Evolutionary conservation across 2,888 invertebrate species (phyloP).

Genomic region (Lampropteryx suffumata): DNA sequence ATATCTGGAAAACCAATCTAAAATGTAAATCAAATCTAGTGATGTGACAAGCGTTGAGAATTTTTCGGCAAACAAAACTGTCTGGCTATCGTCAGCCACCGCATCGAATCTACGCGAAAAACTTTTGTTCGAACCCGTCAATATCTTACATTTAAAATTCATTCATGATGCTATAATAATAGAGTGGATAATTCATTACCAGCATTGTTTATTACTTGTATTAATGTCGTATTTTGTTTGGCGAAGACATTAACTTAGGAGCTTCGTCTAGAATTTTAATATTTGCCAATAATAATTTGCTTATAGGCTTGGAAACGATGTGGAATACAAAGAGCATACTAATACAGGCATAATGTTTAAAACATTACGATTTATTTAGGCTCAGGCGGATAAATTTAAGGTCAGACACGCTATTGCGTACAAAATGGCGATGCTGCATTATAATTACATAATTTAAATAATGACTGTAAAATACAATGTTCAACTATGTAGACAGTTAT

Average conservation of each 20-base stretch:
- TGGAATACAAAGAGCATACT: conserved; percentile 10
- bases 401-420: conserved; percentile 3
- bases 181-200: conserved; percentile 7
- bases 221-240: conserved; percentile 10
- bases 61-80: conserved; percentile 9
- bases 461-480: neutral
- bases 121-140: conserved; percentile 5
- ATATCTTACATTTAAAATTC: neutral
- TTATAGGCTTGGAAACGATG: conserved; percentile 1
- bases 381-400: conserved; percentile 9
- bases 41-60: conserved; percentile 2
- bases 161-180: neutral
- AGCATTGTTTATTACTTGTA: neutral
- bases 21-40: too few species aligned
- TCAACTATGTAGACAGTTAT: neutral
- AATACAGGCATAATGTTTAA: conserved; percentile 10
- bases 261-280: conserved; percentile 17
- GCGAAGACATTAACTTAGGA: conserved; percentile 11
- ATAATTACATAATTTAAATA: neutral
- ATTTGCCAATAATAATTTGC: conserved; percentile 8
- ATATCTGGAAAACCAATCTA: too few species aligned
- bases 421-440: neutral
- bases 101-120: conserved; percentile 10
- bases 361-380: conserved; percentile 18
- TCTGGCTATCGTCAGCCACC: neutral